These are phyloP conservation scores for Drosophila rufa DNA, from an alignment of 1,140 invertebrate species.

Conservation along the genomic window DNA sequence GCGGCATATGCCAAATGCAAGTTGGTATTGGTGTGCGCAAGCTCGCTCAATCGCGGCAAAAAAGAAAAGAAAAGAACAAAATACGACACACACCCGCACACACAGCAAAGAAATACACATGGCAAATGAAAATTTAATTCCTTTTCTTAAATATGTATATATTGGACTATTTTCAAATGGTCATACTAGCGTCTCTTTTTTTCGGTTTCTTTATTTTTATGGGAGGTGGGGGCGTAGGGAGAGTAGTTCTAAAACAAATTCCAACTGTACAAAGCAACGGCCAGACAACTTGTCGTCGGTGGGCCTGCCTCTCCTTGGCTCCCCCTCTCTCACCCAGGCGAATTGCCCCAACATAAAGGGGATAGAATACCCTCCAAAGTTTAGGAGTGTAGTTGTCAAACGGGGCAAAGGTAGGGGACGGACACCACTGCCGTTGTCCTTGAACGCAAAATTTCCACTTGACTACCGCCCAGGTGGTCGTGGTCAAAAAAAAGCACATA, in stretches of 20 bases:
- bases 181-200: slow-evolving; percentile 26
- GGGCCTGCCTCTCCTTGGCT: slow-evolving; percentile 11
- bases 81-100: slow-evolving; percentile 47
- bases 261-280: slow-evolving; percentile 33
- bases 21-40: slow-evolving; percentile 68
- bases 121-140: slow-evolving; percentile 64
- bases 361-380: slow-evolving; percentile 16
- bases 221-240: not conserved
- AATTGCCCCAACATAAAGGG: not conserved
- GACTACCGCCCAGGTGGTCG: slow-evolving; percentile 74
- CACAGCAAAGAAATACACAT: slow-evolving; percentile 35
- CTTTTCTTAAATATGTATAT: slow-evolving; percentile 55
- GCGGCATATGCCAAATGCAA: slow-evolving; percentile 45
- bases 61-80: slow-evolving; percentile 41
- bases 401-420: slow-evolving; percentile 14
- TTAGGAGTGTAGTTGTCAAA: slow-evolving; percentile 4
- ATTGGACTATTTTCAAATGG: slow-evolving; percentile 61
- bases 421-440: slow-evolving; percentile 65
- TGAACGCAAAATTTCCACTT: slow-evolving; percentile 81
- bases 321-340: not conserved
- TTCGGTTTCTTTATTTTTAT: not conserved
- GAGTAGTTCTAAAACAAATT: slow-evolving; percentile 18
- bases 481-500: slow-evolving; percentile 62
- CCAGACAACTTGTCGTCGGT: slow-evolving; percentile 37
- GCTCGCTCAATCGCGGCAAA: slow-evolving; percentile 60